Evolutionary conservation across 2,113 vertebrate genomes (phyloP).

Genomic region (Leptobrachium leishanense): DNA sequence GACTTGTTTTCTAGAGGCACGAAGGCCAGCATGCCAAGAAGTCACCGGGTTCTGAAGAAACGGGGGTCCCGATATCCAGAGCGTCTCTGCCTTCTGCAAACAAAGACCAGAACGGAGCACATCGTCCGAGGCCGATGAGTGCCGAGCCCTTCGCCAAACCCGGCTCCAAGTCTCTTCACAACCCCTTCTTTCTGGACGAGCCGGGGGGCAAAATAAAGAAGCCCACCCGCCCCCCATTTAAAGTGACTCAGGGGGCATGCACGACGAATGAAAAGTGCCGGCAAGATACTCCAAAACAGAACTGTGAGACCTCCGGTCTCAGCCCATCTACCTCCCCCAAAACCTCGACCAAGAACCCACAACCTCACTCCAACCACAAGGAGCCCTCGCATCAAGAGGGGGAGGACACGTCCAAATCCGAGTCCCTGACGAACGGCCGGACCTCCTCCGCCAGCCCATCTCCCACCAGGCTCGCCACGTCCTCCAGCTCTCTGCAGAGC

Average conservation of each 20-base stretch:
- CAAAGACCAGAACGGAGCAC: constrained; percentile 56
- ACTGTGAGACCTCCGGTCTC: constrained; percentile 62
- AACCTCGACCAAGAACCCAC: constrained; percentile 66
- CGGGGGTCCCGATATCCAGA: constrained; percentile 68
- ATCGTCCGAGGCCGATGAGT: constrained; percentile 43
- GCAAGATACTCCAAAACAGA: constrained; percentile 58
- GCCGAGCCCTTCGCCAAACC: constrained; percentile 57
- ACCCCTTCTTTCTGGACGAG: constrained; percentile 63
- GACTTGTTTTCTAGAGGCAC: constrained; percentile 43
- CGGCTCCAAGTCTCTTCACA: constrained; percentile 49
- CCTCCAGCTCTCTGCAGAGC: not conserved
- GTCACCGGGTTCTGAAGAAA: constrained; percentile 67
- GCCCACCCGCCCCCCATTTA: constrained; percentile 54
- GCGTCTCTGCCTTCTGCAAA: not conserved
- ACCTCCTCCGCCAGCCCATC: constrained; percentile 56
- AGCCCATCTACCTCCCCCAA: constrained; percentile 75
- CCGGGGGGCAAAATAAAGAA: constrained; percentile 77
- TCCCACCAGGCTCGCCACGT: constrained; percentile 40
- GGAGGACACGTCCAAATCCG: constrained; percentile 35
- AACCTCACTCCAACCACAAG: constrained; percentile 69
- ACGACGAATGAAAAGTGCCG: constrained; percentile 28
- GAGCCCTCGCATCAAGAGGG: not conserved
- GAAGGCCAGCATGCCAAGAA: constrained; percentile 63
- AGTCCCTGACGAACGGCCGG: not conserved
- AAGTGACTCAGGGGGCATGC: constrained; percentile 49